Percentiles rank a stretch among this genome's conserved stretches.
These are phyloP conservation scores for Uria aalge DNA, from an alignment of 2,113 vertebrate species.

Conservation along the genomic window DNA sequence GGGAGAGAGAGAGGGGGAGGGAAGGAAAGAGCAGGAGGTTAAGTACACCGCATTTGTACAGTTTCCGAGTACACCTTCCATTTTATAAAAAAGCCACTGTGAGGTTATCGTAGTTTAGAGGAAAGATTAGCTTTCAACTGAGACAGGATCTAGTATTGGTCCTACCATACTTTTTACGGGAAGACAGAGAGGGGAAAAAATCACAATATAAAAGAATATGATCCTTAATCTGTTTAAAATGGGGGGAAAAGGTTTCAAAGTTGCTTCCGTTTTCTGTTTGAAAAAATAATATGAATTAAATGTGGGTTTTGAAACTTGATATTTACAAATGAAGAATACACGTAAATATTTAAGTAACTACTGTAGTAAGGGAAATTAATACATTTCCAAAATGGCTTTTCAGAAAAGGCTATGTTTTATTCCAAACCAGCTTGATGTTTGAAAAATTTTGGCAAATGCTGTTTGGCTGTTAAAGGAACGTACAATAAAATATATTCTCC, in stretches of 20 bases:
- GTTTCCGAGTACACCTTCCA: not conserved
- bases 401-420: not conserved
- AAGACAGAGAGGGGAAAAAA: not conserved
- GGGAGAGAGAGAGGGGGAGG: not conserved
- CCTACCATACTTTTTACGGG: not conserved
- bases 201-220: not conserved
- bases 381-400: not conserved
- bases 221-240: not conserved
- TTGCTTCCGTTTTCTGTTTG: not conserved
- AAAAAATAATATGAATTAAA: not conserved
- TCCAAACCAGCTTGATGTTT: not conserved
- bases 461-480: not conserved
- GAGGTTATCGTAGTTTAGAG: not conserved
- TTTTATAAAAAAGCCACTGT: not conserved
- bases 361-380: not conserved
- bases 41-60: not conserved
- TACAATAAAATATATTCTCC: not conserved
- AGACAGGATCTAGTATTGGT: not conserved
- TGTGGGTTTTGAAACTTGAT: not conserved
- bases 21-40: not conserved
- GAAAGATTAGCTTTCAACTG: not conserved
- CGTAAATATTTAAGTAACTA: not conserved
- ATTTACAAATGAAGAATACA: not conserved
- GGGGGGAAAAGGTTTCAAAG: not conserved
- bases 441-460: fast-evolving